Percentiles rank a stretch among this genome's conserved stretches.
These are phyloP conservation scores for Frieseomelitta varia DNA, from an alignment of 1,140 invertebrate genomes.

Conservation along the genomic window DNA sequence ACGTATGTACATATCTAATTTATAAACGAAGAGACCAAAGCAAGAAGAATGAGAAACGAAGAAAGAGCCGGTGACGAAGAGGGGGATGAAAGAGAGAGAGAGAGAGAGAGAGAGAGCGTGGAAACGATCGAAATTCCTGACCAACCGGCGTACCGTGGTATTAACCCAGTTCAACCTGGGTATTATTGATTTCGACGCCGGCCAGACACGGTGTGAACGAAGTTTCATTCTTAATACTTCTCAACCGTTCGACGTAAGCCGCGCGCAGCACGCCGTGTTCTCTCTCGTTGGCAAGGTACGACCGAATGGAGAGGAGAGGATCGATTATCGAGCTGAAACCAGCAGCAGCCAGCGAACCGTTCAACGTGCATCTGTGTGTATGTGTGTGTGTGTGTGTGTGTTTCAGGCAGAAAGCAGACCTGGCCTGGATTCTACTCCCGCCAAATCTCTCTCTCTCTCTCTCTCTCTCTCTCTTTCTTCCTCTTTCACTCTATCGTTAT, in stretches of 20 bases:
- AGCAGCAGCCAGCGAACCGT: constrained; percentile 5
- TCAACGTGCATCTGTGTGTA: background rate
- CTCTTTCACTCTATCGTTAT: background rate
- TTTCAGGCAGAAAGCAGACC: background rate
- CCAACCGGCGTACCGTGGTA: constrained; percentile 49
- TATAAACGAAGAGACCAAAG: background rate
- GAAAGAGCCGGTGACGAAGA: no score
- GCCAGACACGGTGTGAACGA: constrained; percentile 62
- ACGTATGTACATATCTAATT: no score
- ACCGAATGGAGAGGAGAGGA: constrained; percentile 16
- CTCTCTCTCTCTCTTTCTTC: background rate
- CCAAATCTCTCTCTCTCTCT: background rate
- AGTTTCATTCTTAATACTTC: constrained; percentile 68
- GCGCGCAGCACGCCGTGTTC: constrained; percentile 36
- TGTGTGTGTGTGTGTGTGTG: background rate
- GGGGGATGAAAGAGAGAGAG: background rate
- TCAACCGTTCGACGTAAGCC: constrained; percentile 48
- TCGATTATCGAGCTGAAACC: constrained; percentile 59
- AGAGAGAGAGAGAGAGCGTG: constrained; percentile 14
- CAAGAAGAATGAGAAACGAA: background rate
- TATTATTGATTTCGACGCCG: constrained; percentile 62
- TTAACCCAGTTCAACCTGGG: constrained; percentile 61
- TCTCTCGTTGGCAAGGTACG: constrained; percentile 42
- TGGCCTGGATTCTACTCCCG: constrained; percentile 8
- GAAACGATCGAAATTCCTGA: constrained; percentile 40